Base-by-base conservation (phyloP, 2,888 invertebrate species). In the Pyrochroa serraticornis region DNA sequence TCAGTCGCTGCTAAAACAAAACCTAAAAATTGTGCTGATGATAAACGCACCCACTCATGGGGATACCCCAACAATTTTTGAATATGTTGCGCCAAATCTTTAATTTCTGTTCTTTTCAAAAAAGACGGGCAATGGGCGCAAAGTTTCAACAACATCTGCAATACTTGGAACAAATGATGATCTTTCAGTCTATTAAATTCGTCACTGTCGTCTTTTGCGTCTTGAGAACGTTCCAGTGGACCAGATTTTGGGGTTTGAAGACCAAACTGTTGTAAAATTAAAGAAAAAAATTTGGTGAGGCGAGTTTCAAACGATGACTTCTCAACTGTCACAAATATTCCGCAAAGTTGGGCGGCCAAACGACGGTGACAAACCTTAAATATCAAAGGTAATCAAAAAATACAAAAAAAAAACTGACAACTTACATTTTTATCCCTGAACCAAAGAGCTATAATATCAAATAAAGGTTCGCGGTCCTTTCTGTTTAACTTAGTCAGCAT, bases 31-130 rank as follows among this genome's bases (percentile, higher is more conserved):
- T 93, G 92, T 0, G 89, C 85, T 0, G 93, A 85, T 55, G 86
- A 85, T 41, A 93, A 80, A 50, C 95, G 85, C 0, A 96, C 92
- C 95, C 95, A 95, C 32, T 87, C 84, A 74, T 96, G 95, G 8
- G 92, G 90, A 76, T 96, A 89, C 0, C 84, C 87, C 9, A 96
- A 75, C 38, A 93, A 83, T 10, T 82, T 82, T 77, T 92, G 90
- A 67, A 87, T 85, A 71, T 87, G 84, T 73, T 86, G 87, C 47
- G 84, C 82, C 68, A 89, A 77, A 58, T 84, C 84, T 58, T 90
- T 85, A 2, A 84, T 80, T 30, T 77, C 76, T 0, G 79, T 76
- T 61, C 82, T 81, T 8, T 83, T 83, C 52, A 92, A 73, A 68
- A 85, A 83, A 0, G 77, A 74, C 1, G 87, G 81, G 75, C 90